phyloP scores from a whole-genome alignment of 64 coral and sea anemone genomes.

The Montipora foliosa region DNA sequence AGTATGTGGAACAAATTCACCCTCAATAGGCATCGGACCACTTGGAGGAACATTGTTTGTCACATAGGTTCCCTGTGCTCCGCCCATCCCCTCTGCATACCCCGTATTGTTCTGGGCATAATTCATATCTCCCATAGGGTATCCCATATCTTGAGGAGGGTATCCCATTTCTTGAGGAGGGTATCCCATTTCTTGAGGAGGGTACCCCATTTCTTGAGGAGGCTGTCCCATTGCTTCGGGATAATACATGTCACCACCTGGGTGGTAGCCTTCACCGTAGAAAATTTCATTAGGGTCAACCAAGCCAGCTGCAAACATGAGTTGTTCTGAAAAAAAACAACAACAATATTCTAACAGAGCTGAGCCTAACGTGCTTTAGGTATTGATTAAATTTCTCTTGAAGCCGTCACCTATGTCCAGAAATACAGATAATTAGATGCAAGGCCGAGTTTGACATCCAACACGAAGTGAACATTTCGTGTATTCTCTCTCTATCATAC shows the following conservation, averaged over 20 bases:
- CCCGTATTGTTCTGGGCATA: not conserved
- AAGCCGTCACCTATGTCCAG: too few relatives aligned
- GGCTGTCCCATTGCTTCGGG: not conserved
- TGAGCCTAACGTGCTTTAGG: too few relatives aligned
- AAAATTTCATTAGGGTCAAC: slow-evolving; percentile 21
- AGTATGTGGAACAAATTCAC: not conserved
- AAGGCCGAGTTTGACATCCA: too few relatives aligned
- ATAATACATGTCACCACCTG: not conserved
- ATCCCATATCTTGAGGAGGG: not conserved
- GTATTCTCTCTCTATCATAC: too few relatives aligned
- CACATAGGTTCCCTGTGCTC: not conserved
- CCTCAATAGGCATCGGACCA: not conserved
- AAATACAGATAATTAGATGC: too few relatives aligned
- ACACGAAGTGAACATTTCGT: too few relatives aligned
- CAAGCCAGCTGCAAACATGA: not conserved
- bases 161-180: not conserved
- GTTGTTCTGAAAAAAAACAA: slow-evolving; percentile 14
- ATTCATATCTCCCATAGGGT: not conserved
- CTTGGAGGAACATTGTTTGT: not conserved
- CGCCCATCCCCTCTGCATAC: not conserved
- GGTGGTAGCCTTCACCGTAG: not conserved
- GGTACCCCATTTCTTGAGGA: not conserved
- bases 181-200: not conserved
- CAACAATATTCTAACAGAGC: not conserved
- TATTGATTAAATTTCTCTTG: too few relatives aligned